Base-by-base conservation (phyloP, 2,888 invertebrate species). In the Caenorhabditis sp. region DNA sequence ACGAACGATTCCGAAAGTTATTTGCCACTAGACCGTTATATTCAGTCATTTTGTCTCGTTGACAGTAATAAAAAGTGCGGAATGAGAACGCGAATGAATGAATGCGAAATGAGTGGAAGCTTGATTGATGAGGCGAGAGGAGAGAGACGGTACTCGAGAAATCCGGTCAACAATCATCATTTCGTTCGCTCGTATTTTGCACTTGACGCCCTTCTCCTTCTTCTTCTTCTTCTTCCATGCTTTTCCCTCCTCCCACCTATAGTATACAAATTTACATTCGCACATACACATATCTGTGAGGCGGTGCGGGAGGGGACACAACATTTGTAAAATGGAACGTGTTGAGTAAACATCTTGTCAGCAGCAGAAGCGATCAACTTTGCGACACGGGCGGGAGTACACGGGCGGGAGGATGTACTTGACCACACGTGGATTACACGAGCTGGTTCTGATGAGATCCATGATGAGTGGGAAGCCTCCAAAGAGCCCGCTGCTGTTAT, bases 281-380 rank as follows among this genome's bases (percentile, higher is more conserved):
- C 68, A 59, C 68, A 59, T 65, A 37, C 55, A 65, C 56, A 65
- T 65, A 53, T 65, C 53, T 65, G 45, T 43, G 46, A 45, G 32
- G 26, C 24, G 26, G 22, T 48, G 24, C 20, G 7, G 32, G 35
- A 35, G 52, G 20, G 17, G 50, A 46, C 46, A 68, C 32, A 55
- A 68, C 58, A 68, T 58, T 68, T 68, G 68, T 68, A 68, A 68
- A 68, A 59, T 68, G 59, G 52, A 50, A 59, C 68, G 50, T 68
- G 68, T 52, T 68, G 52, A 68, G 59, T 43, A 68, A 68, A 68
- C 59, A 68, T 4, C 43, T 20, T 37, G 46, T 46, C 26, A 35
- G 15, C 11, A n/a, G n/a, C n/a, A n/a, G n/a, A n/a, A n/a, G 37
- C 11, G 39, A 53, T 56, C 48, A 48, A 48, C 65, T 30, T 45